Evolutionary conservation across 2,888 invertebrate species (phyloP).

Genomic region (Pandemis corylana): DNA sequence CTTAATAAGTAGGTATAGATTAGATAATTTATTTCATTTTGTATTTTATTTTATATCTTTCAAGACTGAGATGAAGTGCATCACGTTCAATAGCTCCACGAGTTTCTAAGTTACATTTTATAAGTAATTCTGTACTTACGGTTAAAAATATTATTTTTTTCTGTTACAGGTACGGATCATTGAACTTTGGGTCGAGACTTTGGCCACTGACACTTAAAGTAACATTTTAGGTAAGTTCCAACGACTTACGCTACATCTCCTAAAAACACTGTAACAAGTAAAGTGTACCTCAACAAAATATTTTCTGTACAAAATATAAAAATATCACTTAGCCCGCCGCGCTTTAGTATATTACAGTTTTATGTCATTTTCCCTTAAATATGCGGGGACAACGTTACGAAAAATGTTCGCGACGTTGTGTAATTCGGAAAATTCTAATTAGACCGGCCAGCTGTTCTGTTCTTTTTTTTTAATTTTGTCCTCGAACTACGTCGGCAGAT

Average conservation of each 20-base stretch:
- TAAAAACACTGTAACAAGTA: constrained; percentile 4
- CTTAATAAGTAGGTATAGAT: too few species aligned
- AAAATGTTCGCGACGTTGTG: constrained; percentile 62
- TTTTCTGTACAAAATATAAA: constrained; percentile 21
- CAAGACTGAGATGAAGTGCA: too few species aligned
- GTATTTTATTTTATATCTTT: too few species aligned
- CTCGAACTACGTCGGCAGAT: constrained; percentile 73
- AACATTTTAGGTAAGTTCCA: neutral
- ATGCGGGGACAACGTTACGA: constrained; percentile 55
- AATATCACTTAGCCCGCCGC: constrained; percentile 27
- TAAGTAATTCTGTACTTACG: neutral
- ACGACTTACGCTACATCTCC: neutral
- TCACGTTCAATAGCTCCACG: too few species aligned
- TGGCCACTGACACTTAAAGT: neutral
- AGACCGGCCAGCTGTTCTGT: constrained; percentile 76
- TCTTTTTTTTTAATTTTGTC: constrained; percentile 76
- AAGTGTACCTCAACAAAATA: constrained; percentile 5
- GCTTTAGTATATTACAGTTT: constrained; percentile 38
- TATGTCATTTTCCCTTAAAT: constrained; percentile 50
- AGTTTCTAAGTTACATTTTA: neutral
- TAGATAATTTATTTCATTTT: too few species aligned
- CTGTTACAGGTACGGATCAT: constrained; percentile 15
- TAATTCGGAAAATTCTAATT: constrained; percentile 83
- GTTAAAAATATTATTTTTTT: neutral
- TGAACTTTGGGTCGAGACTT: neutral